These are phyloP conservation scores for Acrobeloides nanus DNA, from an alignment of 2,888 invertebrate genomes.

Conservation along the genomic window DNA sequence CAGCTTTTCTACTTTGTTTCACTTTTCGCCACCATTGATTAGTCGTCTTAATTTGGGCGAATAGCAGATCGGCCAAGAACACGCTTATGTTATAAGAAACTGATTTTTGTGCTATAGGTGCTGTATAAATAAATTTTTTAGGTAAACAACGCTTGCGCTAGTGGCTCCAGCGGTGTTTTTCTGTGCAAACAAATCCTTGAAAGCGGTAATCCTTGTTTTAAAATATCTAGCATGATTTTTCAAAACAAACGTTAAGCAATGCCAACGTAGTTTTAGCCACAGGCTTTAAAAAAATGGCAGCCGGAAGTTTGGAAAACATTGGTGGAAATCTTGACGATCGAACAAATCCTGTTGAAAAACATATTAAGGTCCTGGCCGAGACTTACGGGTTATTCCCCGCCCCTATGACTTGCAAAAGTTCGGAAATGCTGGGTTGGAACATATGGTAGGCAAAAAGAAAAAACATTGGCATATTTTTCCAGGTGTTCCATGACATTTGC, in stretches of 20 bases:
- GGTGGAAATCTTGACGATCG: constrained; percentile 63
- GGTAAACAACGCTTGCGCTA: constrained; percentile 93
- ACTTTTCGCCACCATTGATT: too few relatives aligned
- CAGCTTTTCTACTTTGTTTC: too few relatives aligned
- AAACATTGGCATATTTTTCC: too few relatives aligned
- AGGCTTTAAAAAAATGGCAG: constrained; percentile 97
- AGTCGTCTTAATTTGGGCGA: too few relatives aligned
- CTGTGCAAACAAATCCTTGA: constrained; percentile 86
- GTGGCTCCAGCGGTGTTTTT: constrained; percentile 83
- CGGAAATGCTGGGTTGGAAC: constrained; percentile 88
- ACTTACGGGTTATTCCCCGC: constrained; percentile 68
- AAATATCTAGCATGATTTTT: too few relatives aligned
- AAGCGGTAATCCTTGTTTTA: constrained; percentile 62
- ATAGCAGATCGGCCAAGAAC: too few relatives aligned
- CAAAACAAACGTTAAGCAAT: too few relatives aligned
- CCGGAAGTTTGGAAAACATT: constrained; percentile 69
- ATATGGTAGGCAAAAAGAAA: constrained; percentile 65
- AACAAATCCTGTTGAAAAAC: constrained; percentile 65
- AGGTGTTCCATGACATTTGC: too few relatives aligned
- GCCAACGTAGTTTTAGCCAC: constrained; percentile 83
- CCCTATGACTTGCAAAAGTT: constrained; percentile 86
- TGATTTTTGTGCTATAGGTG: too few relatives aligned
- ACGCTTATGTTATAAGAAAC: too few relatives aligned
- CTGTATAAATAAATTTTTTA: constrained; percentile 29
- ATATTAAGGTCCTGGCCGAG: constrained; percentile 65